Conservation (phyloP, 2,888 invertebrate species). For the Protonemura montana region DNA sequence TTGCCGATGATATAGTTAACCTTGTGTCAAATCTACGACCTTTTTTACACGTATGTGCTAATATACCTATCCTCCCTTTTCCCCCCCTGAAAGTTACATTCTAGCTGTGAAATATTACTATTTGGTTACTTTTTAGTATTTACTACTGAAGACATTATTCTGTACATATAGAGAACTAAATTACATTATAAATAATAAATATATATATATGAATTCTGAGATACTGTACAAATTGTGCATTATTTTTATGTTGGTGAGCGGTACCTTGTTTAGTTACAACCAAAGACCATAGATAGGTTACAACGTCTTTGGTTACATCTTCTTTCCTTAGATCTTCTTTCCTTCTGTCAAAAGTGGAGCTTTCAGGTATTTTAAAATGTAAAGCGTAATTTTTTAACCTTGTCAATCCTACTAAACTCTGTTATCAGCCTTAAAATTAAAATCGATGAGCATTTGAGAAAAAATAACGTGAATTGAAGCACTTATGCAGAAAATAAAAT, state of each 20-base stretch:
- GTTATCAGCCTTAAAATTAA: too few species aligned
- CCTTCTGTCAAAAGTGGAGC: too few species aligned
- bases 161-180: conserved; percentile 32
- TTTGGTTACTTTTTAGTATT: conserved; percentile 13
- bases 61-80: background rate
- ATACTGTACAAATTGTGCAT: background rate
- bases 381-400: too few species aligned
- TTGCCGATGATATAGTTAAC: background rate
- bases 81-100: background rate
- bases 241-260: background rate
- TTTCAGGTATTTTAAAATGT: too few species aligned
- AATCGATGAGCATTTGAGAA: too few species aligned
- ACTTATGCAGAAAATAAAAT: too few species aligned
- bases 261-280: too few species aligned
- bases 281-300: too few species aligned
- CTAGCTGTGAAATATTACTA: background rate
- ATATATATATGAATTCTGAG: conserved; percentile 29
- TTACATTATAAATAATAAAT: conserved; percentile 25
- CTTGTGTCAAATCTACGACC: background rate
- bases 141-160: conserved; percentile 8
- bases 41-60: background rate
- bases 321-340: too few species aligned
- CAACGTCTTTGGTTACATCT: too few species aligned
- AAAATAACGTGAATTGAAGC: too few species aligned
- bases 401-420: too few species aligned